Evolutionary conservation across 2,797 vertebrate species (phyloP), one percentile per base, ranked within the genome.

Genomic region (Cirrhinus molitorella): DNA sequence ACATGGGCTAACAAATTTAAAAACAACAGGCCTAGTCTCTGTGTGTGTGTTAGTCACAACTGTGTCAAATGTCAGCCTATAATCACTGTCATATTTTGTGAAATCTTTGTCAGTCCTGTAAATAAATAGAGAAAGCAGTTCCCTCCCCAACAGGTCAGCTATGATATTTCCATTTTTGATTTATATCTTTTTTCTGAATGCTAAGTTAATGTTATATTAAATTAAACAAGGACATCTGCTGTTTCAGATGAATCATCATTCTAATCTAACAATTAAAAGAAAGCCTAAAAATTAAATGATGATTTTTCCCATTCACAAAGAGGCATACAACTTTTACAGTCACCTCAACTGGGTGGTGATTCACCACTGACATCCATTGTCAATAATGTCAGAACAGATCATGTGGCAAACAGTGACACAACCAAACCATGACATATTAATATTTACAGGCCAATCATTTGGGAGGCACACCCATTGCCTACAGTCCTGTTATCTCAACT

Each of bases 341-440:
- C 40, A 70, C 13, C 14, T 47, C 23, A 67, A 3, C n/a, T 53
- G 19, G 40, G 13, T 17, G 67, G 43, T 47, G 68, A 71, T 71
- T 49, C 71, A 23, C 49, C 31, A 3, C 3, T 55, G 6, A n/a
- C 49, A 53, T 53, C 19, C 49, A 23, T 37, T 74, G 49, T 74
- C 31, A 74, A 34, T 53, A 34, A 73, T 37, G 12, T 55, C 75
- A 61, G 23, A 65, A 70, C 23, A 13, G 72, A 76, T 83, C 65
- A 25, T 77, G 81, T 70, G 40, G 25, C 73, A 57, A 17, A 77
- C 10, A 3, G 67, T 77, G 40, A 83, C 63, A 70, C 19, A 70
- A 83, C 51, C 70, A 59, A 68, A 47, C 63, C 70, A 31, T 59
- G 49, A 68, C 31, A 80, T 55, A 55, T 75, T 75, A 12, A 55